A percentile compares a stretch with the other conserved stretches of the same genome.
These are phyloP conservation scores for Stomorhina lunata DNA, from an alignment of 2,888 invertebrate species.

Conservation along the genomic window DNA sequence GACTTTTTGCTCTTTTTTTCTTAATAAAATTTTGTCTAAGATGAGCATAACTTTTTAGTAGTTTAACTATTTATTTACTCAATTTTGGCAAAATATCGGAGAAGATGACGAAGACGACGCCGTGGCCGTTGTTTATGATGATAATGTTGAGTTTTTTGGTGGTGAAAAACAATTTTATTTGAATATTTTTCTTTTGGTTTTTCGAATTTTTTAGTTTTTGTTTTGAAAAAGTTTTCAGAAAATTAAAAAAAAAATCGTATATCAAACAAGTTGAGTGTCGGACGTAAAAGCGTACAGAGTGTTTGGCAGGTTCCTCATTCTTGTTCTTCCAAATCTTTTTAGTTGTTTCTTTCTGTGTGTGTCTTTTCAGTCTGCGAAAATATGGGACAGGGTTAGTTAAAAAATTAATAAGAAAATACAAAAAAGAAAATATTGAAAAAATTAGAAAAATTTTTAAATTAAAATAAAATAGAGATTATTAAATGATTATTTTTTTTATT, in stretches of 20 bases:
- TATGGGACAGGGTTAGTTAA: conserved; percentile 80
- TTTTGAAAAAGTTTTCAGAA: conserved; percentile 56
- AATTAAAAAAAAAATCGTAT: conserved; percentile 32
- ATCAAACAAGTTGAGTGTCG: conserved; percentile 73
- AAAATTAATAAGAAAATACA: conserved; percentile 31
- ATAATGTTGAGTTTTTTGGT: conserved; percentile 55
- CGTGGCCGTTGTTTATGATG: conserved; percentile 8
- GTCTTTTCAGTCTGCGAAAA: conserved; percentile 65
- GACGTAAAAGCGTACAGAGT: conserved; percentile 74
- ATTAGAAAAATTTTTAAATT: not conserved
- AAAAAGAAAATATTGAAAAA: not conserved
- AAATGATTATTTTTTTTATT: not conserved
- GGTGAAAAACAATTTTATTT: conserved; percentile 60
- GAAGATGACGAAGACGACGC: not conserved
- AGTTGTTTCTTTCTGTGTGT: conserved; percentile 52
- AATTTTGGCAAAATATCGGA: conserved; percentile 20
- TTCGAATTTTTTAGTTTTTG: conserved; percentile 17
- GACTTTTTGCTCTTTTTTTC: conserved; percentile 36
- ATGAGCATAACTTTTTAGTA: conserved; percentile 8
- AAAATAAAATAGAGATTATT: not conserved
- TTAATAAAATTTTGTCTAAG: conserved; percentile 1
- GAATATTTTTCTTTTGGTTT: conserved; percentile 50
- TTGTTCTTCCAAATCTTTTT: conserved; percentile 36
- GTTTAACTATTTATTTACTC: conserved; percentile 26
- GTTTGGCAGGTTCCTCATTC: conserved; percentile 58